These are phyloP conservation scores for Passer montanus DNA, from an alignment of 2,113 vertebrate genomes.

Conservation along the genomic window DNA sequence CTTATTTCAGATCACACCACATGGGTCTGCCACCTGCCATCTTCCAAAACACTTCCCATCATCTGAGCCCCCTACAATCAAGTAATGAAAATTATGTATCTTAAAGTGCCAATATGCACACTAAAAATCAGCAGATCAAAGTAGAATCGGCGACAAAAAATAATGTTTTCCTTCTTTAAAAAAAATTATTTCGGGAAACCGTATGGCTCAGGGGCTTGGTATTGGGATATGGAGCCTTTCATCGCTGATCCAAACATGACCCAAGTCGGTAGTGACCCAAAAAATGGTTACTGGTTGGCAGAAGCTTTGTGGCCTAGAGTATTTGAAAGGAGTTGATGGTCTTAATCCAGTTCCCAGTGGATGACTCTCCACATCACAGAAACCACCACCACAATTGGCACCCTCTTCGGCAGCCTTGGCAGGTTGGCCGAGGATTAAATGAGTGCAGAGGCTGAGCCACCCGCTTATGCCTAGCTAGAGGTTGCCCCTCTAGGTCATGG, in stretches of 20 bases:
- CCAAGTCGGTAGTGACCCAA: constrained; percentile 50
- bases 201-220: constrained; percentile 26
- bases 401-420: constrained; percentile 52
- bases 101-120: background rate
- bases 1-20: background rate
- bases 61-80: background rate
- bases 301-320: constrained; percentile 62
- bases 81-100: background rate
- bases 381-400: constrained; percentile 72
- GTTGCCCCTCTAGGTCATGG: constrained; percentile 61
- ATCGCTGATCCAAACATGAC: constrained; percentile 59
- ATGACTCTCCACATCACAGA: constrained; percentile 68
- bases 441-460: constrained; percentile 48
- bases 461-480: constrained; percentile 53
- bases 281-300: constrained; percentile 61
- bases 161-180: constrained; percentile 13
- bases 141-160: constrained; percentile 16
- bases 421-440: constrained; percentile 66
- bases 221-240: constrained; percentile 59
- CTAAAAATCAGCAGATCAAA: constrained; percentile 33
- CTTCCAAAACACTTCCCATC: background rate
- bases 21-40: background rate
- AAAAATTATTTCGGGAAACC: constrained; percentile 51
- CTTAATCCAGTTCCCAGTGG: constrained; percentile 69
- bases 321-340: constrained; percentile 64